Percentiles rank a stretch among this genome's conserved stretches.
Evolutionary conservation across 2,113 vertebrate species (phyloP).

Genomic region (Sander vitreus): DNA sequence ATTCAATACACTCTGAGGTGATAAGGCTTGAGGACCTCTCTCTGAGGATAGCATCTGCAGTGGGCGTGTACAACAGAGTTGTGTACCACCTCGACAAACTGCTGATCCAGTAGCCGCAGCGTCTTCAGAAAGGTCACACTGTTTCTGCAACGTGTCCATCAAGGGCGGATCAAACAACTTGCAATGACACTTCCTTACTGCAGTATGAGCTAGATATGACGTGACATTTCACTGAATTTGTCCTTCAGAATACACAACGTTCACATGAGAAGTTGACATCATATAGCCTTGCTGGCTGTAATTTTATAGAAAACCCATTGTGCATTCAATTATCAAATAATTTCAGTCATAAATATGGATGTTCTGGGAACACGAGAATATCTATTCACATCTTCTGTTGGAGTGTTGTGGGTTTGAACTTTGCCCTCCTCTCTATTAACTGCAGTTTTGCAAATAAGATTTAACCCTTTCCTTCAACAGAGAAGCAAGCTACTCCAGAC

Average conservation of each 20-base stretch:
- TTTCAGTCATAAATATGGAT: slow-evolving; percentile 15
- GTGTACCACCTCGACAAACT: slow-evolving; percentile 37
- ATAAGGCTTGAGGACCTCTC: background rate
- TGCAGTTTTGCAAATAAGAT: background rate
- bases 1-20: background rate
- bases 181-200: slow-evolving; percentile 43
- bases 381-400: slow-evolving; percentile 16
- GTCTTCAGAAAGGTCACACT: slow-evolving; percentile 59
- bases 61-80: background rate
- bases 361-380: background rate
- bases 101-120: slow-evolving; percentile 57
- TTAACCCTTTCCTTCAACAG: background rate
- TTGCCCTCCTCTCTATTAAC: background rate
- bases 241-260: slow-evolving; percentile 56
- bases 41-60: slow-evolving; percentile 11
- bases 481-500: background rate
- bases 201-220: slow-evolving; percentile 42
- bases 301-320: slow-evolving; percentile 20
- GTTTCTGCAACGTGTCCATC: slow-evolving; percentile 46
- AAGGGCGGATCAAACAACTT: slow-evolving; percentile 52
- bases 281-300: background rate
- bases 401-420: background rate
- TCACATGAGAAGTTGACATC: slow-evolving; percentile 9
- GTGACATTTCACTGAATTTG: slow-evolving; percentile 64
- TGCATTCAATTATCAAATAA: slow-evolving; percentile 15